Percentiles rank a stretch among this genome's conserved stretches.
phyloP scores from a whole-genome alignment of 2,888 invertebrate genomes.

The Uropetala carovei region DNA sequence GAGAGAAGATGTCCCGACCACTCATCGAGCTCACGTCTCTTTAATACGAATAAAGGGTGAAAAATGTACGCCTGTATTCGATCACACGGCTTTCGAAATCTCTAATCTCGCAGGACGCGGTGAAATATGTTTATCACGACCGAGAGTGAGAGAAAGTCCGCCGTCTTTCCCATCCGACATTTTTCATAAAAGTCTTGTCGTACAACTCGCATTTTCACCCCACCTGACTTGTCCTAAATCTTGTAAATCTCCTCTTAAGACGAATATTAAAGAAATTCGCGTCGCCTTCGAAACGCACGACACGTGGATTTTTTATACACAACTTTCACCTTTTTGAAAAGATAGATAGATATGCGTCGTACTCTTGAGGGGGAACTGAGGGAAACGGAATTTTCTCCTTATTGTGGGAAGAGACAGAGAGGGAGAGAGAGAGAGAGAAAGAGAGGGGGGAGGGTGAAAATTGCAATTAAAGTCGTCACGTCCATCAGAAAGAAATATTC shows the following conservation, averaged over 20 bases:
- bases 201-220: neutral
- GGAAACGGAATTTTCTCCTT: conserved; percentile 10
- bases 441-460: neutral
- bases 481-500: conserved; percentile 47
- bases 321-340: conserved; percentile 12
- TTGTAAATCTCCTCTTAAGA: conserved; percentile 16
- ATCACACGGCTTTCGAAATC: neutral
- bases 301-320: conserved; percentile 13
- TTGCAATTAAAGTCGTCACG: conserved; percentile 41
- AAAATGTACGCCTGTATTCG: neutral
- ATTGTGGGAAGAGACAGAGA: neutral
- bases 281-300: conserved; percentile 1
- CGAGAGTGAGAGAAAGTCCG: neutral
- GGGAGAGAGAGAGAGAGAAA: no score
- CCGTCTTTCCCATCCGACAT: neutral
- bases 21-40: neutral
- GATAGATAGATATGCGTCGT: neutral
- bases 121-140: conserved; percentile 14
- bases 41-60: neutral
- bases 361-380: neutral
- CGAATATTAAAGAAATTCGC: neutral
- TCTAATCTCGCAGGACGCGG: neutral
- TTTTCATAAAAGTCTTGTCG: neutral
- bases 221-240: neutral
- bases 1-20: neutral